A percentile compares a stretch with the other conserved stretches of the same genome.
Conservation (phyloP, 2,113 vertebrate species). For the Leucosticte australis region DNA sequence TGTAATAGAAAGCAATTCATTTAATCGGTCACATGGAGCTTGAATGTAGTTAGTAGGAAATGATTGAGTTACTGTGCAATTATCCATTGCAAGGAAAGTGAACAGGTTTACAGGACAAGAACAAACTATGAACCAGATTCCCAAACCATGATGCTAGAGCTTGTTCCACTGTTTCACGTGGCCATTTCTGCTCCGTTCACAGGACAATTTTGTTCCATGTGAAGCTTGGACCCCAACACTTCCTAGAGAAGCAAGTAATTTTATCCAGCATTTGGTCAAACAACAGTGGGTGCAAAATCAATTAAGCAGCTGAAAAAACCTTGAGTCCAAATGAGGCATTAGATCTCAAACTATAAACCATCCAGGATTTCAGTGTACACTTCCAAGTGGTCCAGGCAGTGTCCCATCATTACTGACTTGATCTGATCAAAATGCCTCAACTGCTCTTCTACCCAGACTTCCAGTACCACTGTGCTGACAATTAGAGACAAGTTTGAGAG, state of each 20-base stretch:
- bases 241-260: neutral
- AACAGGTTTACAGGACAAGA: neutral
- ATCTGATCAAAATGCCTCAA: neutral
- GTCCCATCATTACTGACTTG: neutral
- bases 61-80: neutral
- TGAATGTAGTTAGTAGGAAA: neutral
- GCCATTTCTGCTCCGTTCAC: neutral
- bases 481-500: neutral
- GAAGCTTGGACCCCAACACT: neutral
- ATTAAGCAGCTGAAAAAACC: neutral
- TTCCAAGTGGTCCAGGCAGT: neutral
- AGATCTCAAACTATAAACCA: neutral
- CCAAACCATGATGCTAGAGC: neutral
- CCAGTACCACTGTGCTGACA: neutral
- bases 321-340: neutral
- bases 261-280: neutral
- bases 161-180: neutral
- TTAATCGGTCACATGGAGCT: neutral
- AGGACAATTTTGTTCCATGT: neutral
- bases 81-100: neutral
- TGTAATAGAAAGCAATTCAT: slow-evolving; percentile 6
- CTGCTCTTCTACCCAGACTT: neutral
- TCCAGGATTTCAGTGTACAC: neutral
- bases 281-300: neutral
- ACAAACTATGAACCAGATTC: neutral